A percentile compares a stretch with the other conserved stretches of the same genome.
phyloP scores from a whole-genome alignment of 35 echinoderm and acorn worm genomes.

The Strongylocentrotus purpuratus region DNA sequence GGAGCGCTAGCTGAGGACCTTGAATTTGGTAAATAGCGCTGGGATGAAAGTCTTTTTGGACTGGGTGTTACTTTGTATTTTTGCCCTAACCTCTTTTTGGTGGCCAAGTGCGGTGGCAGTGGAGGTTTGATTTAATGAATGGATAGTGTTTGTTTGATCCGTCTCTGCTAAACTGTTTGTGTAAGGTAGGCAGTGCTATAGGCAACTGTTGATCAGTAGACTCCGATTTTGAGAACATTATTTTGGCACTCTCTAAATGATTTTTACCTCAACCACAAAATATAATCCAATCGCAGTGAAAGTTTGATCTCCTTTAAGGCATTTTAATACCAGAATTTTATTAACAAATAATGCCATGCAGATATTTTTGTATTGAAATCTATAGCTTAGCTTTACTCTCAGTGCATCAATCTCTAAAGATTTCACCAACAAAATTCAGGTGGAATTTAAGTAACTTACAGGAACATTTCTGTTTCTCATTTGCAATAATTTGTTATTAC shows the following conservation, averaged over 20 bases:
- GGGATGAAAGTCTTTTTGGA: slow-evolving; percentile 1
- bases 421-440: no score
- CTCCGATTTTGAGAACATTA: not conserved
- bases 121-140: not conserved
- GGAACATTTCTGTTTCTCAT: no score
- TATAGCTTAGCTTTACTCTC: not conserved
- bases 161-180: not conserved
- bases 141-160: not conserved
- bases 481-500: no score
- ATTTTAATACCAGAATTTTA: not conserved
- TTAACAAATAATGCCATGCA: not conserved
- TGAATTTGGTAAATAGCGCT: not conserved
- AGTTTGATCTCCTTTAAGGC: not conserved
- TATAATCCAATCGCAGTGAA: not conserved
- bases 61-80: not conserved
- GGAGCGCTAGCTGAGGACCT: not conserved
- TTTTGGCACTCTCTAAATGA: not conserved
- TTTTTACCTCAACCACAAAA: not conserved
- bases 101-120: not conserved
- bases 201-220: not conserved
- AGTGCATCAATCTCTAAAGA: no score
- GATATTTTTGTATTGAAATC: not conserved
- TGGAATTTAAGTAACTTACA: no score
- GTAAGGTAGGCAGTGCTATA: not conserved
- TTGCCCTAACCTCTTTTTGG: slow-evolving; percentile 9